Evolutionary conservation across 2,797 vertebrate genomes (phyloP), one percentile per base, ranked within the genome.

Genomic region (Chanos chanos): DNA sequence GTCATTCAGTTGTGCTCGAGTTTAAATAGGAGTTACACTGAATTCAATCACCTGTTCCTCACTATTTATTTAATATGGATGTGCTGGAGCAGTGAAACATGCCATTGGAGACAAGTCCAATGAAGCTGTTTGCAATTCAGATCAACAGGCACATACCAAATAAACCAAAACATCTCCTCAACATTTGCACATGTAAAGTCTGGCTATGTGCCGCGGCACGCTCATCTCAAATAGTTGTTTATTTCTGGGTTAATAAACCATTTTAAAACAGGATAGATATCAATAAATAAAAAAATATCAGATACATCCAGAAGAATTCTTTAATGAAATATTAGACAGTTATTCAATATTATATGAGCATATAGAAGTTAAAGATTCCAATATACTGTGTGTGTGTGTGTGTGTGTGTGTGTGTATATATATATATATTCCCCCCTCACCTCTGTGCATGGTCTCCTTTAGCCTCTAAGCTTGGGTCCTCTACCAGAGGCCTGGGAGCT

Each of bases 71-170:
- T 75, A 77, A 74, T 72, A 60, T 54, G 70, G 75, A 79, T 66
- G 73, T 71, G 57, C 53, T 63, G 52, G 52, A 43, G 58, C 74
- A 73, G 75, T 74, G 71, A 70, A 83, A 77, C 52, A 25, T 61
- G 70, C 73, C 73, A 66, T 84, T 81, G 81, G 63, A 56, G 60
- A 77, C 71, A 57, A 37, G 68, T 77, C 52, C 66, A 63, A 76
- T 63, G 65, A 76, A 83, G 74, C 72, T 82, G 77, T 85, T 81
- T 75, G 68, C 74, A 64, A 77, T 67, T 75, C 74, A 81, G 83
- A 85, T 85, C 83, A 81, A 76, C 85, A 80, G 69, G 70, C 74
- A 75, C 77, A 77, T 63, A 80, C 58, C 84, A 87, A 87, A 85
- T 82, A 86, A 79, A 83, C 64, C 74, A 65, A 73, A 82, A 75